phyloP scores from a whole-genome alignment of 2,888 invertebrate species.

The Stenoptilia bipunctidactyla region DNA sequence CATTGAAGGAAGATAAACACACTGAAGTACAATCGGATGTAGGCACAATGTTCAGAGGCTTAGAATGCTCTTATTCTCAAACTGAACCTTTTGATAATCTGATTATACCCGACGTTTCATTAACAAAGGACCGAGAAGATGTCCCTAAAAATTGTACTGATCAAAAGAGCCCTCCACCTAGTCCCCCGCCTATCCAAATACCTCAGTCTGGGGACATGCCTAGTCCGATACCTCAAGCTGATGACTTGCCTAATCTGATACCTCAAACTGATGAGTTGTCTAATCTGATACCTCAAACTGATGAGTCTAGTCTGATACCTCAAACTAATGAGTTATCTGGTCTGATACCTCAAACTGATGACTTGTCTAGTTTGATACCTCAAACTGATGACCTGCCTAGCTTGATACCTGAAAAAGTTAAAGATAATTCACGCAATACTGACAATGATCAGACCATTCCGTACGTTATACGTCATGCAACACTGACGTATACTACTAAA shows the following conservation, averaged over 20 bases:
- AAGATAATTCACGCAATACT: too few species aligned
- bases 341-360: not conserved
- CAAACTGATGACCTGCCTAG: not conserved
- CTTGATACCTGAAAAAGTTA: conserved; percentile 17
- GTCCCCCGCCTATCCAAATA: conserved; percentile 25
- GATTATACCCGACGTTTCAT: conserved; percentile 52
- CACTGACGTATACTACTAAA: conserved; percentile 49
- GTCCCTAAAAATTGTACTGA: conserved; percentile 25
- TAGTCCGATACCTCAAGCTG: not conserved
- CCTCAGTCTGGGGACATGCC: too few species aligned
- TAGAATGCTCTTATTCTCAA: conserved; percentile 23
- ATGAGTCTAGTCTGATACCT: not conserved
- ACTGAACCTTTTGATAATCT: conserved; percentile 45
- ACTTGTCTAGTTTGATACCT: not conserved
- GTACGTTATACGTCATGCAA: conserved; percentile 46
- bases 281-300: not conserved
- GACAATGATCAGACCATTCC: conserved; percentile 34
- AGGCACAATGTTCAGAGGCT: conserved; percentile 20
- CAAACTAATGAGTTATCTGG: not conserved
- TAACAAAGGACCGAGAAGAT: conserved; percentile 40
- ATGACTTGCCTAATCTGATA: not conserved
- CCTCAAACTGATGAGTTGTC: not conserved
- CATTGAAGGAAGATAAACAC: conserved; percentile 21
- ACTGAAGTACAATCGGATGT: conserved; percentile 29
- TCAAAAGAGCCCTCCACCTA: conserved; percentile 23